Conservation (phyloP, 2,113 vertebrate species). For the Piprites chloris region DNA sequence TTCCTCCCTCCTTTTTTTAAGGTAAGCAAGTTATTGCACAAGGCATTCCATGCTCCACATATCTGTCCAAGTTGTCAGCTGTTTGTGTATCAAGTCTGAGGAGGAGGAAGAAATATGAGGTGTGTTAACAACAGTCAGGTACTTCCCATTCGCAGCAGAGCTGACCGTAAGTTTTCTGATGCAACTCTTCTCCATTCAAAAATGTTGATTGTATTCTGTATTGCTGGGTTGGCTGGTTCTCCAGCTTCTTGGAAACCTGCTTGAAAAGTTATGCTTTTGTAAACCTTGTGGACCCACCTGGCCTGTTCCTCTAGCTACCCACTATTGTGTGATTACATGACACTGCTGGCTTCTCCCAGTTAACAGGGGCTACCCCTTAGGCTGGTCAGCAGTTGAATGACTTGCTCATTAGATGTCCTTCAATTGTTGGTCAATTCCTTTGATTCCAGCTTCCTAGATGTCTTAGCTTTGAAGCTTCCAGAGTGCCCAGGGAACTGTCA, state of each 20-base stretch:
- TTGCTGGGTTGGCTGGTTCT: slow-evolving; percentile 58
- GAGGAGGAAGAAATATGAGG: slow-evolving; percentile 32
- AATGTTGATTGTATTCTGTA: slow-evolving; percentile 1
- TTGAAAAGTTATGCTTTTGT: background rate
- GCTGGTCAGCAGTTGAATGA: background rate
- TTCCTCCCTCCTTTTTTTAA: slow-evolving; percentile 15
- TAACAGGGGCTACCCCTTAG: background rate
- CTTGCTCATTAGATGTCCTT: background rate
- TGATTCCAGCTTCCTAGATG: background rate
- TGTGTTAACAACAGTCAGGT: slow-evolving; percentile 5
- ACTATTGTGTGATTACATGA: background rate
- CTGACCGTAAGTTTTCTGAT: background rate
- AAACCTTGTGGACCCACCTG: background rate
- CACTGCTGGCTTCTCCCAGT: background rate
- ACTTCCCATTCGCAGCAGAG: slow-evolving; percentile 6
- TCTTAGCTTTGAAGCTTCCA: background rate
- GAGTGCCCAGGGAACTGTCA: background rate
- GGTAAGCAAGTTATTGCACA: slow-evolving; percentile 33
- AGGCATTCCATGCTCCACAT: background rate
- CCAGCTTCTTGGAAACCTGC: slow-evolving; percentile 41
- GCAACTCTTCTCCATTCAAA: slow-evolving; percentile 14
- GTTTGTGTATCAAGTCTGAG: slow-evolving; percentile 19
- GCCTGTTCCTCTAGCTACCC: slow-evolving; percentile 42
- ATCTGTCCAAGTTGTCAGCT: slow-evolving; percentile 33
- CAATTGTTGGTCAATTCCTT: background rate